A percentile compares a stretch with the other conserved stretches of the same genome.
Evolutionary conservation across 37 sponge, comb jelly and placozoan species (phyloP).

Genomic region (Diacarnus erythraeanus): DNA sequence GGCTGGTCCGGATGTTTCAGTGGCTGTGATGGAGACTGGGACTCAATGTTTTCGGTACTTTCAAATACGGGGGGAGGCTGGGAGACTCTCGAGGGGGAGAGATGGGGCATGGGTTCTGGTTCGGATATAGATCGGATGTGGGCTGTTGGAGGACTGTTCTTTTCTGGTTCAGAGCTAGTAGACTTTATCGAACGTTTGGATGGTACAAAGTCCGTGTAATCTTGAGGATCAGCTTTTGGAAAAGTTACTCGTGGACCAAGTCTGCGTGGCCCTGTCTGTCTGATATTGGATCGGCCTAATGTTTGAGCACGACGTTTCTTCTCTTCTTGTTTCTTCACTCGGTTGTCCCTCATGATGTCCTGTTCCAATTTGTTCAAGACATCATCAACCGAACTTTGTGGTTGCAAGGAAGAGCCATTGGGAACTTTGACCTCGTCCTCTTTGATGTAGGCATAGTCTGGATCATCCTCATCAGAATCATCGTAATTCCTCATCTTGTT

Average conservation of each 20-base stretch:
- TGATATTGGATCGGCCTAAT: neutral
- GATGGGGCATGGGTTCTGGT: neutral
- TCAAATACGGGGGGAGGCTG: neutral
- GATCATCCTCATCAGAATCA: slow-evolving; percentile 33
- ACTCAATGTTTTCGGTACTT: neutral
- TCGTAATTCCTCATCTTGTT: neutral
- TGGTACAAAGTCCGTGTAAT: slow-evolving; percentile 52
- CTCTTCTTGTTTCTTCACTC: slow-evolving; percentile 22
- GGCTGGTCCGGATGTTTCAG: neutral
- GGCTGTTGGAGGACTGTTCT: neutral
- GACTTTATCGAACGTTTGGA: neutral
- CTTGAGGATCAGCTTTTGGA: slow-evolving; percentile 29
- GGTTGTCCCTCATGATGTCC: slow-evolving; percentile 24
- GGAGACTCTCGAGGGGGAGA: neutral
- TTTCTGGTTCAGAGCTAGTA: slow-evolving; percentile 11
- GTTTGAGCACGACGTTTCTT: slow-evolving; percentile 12
- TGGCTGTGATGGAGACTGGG: neutral
- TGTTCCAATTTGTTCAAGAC: slow-evolving; percentile 14
- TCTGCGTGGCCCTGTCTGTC: neutral
- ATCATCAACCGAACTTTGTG: slow-evolving; percentile 9
- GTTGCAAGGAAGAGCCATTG: neutral
- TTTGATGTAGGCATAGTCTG: slow-evolving; percentile 50
- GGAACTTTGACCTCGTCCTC: slow-evolving; percentile 42
- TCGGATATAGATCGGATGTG: slow-evolving; percentile 3
- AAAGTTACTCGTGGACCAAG: neutral